These are phyloP conservation scores for Rhopilema esculentum DNA, from an alignment of 30 jellyfish, hydroid and myxozoan genomes.

Conservation along the genomic window DNA sequence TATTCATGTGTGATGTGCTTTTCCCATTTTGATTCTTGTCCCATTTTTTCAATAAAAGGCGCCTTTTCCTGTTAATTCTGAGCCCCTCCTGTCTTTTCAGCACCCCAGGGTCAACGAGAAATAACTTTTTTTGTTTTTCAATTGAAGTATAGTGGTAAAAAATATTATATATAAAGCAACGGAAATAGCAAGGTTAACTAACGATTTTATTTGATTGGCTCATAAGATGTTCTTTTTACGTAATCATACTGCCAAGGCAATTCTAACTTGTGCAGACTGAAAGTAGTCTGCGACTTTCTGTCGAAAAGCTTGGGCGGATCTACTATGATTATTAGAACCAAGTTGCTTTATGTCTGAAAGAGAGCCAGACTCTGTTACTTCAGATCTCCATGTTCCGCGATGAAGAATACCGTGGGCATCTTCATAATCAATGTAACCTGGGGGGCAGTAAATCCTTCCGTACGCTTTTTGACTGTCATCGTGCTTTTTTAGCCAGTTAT, in stretches of 20 bases:
- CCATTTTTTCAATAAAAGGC: no score
- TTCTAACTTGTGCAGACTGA: not conserved
- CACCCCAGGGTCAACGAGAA: no score
- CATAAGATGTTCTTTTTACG: not conserved
- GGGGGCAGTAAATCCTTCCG: not conserved
- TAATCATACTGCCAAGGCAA: not conserved
- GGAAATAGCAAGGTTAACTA: no score
- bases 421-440: conserved; percentile 15
- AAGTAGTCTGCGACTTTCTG: not conserved
- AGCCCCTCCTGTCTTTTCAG: no score
- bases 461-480: not conserved
- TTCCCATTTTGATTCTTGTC: no score
- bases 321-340: not conserved
- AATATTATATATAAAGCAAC: no score
- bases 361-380: not conserved
- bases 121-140: no score
- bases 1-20: no score
- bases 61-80: no score
- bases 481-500: conserved; percentile 9
- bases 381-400: conserved; percentile 13
- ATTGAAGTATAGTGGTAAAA: no score
- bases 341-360: not conserved
- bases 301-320: not conserved
- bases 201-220: no score
- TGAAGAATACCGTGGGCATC: conserved; percentile 6